Base-by-base conservation (phyloP, 1,140 invertebrate genomes). In the Plutomurus gul region DNA sequence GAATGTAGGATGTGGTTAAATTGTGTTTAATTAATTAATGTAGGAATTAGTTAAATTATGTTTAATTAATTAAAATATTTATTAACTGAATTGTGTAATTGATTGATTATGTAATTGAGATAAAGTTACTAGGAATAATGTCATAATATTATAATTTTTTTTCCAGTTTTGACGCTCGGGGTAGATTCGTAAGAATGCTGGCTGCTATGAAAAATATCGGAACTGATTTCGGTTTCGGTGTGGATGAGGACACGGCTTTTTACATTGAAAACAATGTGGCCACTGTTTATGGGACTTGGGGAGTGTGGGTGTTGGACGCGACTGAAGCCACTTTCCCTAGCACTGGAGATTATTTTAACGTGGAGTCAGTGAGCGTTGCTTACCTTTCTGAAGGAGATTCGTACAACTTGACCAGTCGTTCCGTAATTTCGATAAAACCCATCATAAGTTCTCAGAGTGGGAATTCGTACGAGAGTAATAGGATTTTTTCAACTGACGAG, bases 151-250 rank as follows among this genome's bases (percentile, higher is more conserved):
- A 18, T 49, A 49, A 49, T 18, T 3, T 30, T 56, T 25, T 56
- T 27, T 56, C 8, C 11, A 80, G 78, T 71, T 75, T 80, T 47
- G 78, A 80, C 22, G 78, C 78, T 71, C 78, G 78, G 13, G 78
- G 78, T 36, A 33, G 78, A 47, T 76, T 80, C 51, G 78, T 0
- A 0, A n/a, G 78, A 0, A 22, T 80, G 1, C 18, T 36, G 11
- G 56, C n/a, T 22, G 65, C 74, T 4, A 80, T 80, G 78, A 75
- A 46, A 22, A 4, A 73, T 22, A 37, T 46, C 7, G 43, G 25
- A 20, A 43, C 20, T 16, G 0, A 6, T 0, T 72, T 30, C 56
- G 78, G 74, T n/a, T 51, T 80, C 13, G 78, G 78, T 5, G 74
- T 80, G 13, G 78, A 51, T 16, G 78, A 80, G 56, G 74, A 80